Conservation (phyloP, 2,113 vertebrate genomes). For the Aegypius monachus region DNA sequence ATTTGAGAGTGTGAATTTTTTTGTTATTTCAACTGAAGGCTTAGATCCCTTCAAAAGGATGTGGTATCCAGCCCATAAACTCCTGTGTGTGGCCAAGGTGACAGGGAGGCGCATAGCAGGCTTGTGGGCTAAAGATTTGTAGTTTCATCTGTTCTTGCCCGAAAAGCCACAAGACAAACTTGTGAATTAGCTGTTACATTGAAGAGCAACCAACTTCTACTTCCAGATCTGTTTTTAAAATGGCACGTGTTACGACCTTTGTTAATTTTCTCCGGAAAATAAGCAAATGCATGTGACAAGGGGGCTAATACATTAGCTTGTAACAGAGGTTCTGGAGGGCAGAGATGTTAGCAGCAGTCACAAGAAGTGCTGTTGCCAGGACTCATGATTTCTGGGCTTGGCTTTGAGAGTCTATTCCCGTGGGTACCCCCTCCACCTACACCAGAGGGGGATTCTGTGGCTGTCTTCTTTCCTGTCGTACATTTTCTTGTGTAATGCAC, state of each 20-base stretch:
- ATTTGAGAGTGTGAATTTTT: not conserved
- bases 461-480: not conserved
- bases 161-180: not conserved
- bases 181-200: not conserved
- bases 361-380: not conserved
- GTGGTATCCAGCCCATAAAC: not conserved
- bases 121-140: not conserved
- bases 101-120: not conserved
- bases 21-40: not conserved
- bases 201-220: not conserved
- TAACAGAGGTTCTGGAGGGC: not conserved
- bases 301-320: not conserved
- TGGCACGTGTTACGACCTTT: rapidly evolving
- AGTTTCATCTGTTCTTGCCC: not conserved
- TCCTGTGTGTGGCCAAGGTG: rapidly evolving
- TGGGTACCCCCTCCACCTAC: not conserved
- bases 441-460: not conserved
- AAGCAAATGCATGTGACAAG: not conserved
- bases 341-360: not conserved
- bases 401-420: not conserved
- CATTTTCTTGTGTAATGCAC: not conserved
- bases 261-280: not conserved
- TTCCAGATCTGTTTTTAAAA: not conserved
- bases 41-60: not conserved
- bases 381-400: not conserved